phyloP scores from a whole-genome alignment of 2,888 invertebrate genomes.

The Diarsia brunnea region DNA sequence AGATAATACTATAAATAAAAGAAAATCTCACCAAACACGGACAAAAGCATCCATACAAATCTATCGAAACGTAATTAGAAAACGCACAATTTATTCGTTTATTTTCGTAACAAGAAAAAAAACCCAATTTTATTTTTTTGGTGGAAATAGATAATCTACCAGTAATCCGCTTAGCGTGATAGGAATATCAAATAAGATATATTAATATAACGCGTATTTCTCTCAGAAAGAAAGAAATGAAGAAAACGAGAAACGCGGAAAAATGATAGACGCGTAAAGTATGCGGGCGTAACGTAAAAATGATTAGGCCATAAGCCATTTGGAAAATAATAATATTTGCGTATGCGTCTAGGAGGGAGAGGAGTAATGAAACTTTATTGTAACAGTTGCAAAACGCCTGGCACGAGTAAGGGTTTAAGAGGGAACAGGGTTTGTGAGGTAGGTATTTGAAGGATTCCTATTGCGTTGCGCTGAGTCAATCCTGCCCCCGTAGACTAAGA shows the following conservation, averaged over 20 bases:
- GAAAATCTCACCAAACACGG: background rate
- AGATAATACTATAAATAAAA: no score
- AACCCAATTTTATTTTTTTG: constrained; percentile 21
- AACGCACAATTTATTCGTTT: background rate
- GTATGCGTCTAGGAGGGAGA: constrained; percentile 1
- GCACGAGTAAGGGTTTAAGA: background rate
- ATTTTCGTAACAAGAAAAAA: constrained; percentile 8
- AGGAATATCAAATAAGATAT: constrained; percentile 57
- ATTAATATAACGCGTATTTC: constrained; percentile 31
- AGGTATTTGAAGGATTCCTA: no score
- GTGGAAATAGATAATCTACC: constrained; percentile 44
- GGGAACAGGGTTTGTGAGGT: no score
- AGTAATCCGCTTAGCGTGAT: constrained; percentile 48
- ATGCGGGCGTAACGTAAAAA: constrained; percentile 38
- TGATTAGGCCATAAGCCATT: constrained; percentile 31
- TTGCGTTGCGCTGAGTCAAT: no score
- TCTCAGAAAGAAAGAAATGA: constrained; percentile 13
- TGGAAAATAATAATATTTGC: constrained; percentile 42
- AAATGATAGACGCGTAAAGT: constrained; percentile 41
- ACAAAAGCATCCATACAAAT: background rate
- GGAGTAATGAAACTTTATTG: constrained; percentile 7
- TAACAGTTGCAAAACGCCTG: background rate
- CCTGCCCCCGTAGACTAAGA: no score
- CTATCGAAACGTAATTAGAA: constrained; percentile 20
- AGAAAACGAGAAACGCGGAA: constrained; percentile 27